Percentiles rank a stretch among this genome's conserved stretches.
phyloP scores from a whole-genome alignment of 2,888 invertebrate genomes.

The Dendrolimus pini region DNA sequence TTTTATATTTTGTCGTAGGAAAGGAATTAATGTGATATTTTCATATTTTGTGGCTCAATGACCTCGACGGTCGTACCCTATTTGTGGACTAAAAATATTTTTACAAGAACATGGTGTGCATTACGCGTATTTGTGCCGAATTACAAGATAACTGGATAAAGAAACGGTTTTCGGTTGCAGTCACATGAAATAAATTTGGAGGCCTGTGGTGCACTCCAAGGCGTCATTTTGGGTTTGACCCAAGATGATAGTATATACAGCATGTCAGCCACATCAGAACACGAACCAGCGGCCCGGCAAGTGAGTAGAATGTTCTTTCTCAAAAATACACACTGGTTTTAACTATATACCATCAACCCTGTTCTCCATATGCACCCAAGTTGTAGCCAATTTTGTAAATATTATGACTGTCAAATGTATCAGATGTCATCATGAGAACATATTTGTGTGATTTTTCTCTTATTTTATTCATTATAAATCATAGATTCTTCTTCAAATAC shows the following conservation, averaged over 20 bases:
- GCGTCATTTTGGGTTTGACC: slow-evolving; percentile 71
- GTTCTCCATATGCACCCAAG: neutral
- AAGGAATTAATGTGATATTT: slow-evolving; percentile 51
- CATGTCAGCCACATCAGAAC: slow-evolving; percentile 73
- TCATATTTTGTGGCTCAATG: slow-evolving; percentile 64
- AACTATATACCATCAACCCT: neutral
- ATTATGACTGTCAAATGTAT: slow-evolving; percentile 6
- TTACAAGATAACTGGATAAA: slow-evolving; percentile 57
- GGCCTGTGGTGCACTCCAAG: slow-evolving; percentile 65
- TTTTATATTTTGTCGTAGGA: slow-evolving; percentile 55
- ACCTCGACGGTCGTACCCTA: slow-evolving; percentile 67
- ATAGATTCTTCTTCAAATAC: neutral
- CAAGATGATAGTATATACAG: slow-evolving; percentile 74
- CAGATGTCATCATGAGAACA: neutral
- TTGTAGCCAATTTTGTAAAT: slow-evolving; percentile 11
- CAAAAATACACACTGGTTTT: neutral
- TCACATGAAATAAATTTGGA: slow-evolving; percentile 66
- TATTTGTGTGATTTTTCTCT: slow-evolving; percentile 3
- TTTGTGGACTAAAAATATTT: slow-evolving; percentile 69
- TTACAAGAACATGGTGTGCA: slow-evolving; percentile 55
- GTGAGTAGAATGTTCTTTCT: slow-evolving; percentile 43
- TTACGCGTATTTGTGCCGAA: slow-evolving; percentile 39
- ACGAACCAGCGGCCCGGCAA: slow-evolving; percentile 72
- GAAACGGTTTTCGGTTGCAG: slow-evolving; percentile 69
- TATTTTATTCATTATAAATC: neutral